Evolutionary conservation across 2,888 invertebrate species (phyloP).

Genomic region (Cephus pygmeus): DNA sequence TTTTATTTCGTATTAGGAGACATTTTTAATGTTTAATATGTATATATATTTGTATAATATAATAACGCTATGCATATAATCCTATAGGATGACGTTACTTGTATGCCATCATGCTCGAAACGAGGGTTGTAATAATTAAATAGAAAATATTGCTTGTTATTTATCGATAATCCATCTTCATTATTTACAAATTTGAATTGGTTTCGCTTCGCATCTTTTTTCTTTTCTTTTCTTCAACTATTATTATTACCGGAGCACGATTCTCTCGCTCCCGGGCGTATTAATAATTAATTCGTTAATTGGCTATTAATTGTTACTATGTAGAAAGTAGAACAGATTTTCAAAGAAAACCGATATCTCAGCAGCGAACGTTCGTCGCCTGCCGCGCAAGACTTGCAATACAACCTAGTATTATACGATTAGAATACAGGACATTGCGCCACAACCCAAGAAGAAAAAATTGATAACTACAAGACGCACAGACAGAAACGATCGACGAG

Average conservation of each 20-base stretch:
- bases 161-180: not conserved
- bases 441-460: constrained; percentile 1
- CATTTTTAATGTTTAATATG: constrained; percentile 5
- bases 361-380: not conserved
- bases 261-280: not conserved
- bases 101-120: constrained; percentile 3
- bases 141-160: constrained; percentile 7
- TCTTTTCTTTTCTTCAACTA: not conserved
- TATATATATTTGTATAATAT: not conserved
- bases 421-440: constrained; percentile 9
- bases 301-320: constrained; percentile 2
- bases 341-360: not conserved
- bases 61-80: constrained; percentile 6
- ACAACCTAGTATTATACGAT: constrained; percentile 6
- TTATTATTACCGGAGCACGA: not conserved
- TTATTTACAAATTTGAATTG: constrained; percentile 1
- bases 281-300: constrained; percentile 1
- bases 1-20: constrained; percentile 7
- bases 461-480: not conserved
- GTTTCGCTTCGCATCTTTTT: not conserved
- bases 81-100: constrained; percentile 5
- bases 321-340: not conserved
- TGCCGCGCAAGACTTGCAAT: not conserved
- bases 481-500: not conserved
- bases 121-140: constrained; percentile 1